A percentile compares a stretch with the other conserved stretches of the same genome.
Evolutionary conservation across 2,888 invertebrate species (phyloP).

Genomic region (Gymnosoma rotundatum): DNA sequence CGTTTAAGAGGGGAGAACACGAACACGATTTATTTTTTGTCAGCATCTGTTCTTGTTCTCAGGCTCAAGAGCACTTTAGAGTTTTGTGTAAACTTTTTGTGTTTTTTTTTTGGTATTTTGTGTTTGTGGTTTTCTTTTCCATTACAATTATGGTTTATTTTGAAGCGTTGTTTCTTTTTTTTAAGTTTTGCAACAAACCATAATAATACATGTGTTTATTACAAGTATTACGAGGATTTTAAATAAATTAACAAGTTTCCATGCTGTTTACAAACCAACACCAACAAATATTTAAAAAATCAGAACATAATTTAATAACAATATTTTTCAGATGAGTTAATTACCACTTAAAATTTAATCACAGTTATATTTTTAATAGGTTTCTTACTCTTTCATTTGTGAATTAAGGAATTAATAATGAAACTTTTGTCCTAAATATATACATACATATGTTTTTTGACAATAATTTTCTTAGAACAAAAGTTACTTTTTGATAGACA

Average conservation of each 20-base stretch:
- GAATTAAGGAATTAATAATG: no score
- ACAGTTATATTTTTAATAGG: no score
- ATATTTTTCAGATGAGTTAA: no score
- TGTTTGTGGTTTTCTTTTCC: slow-evolving; percentile 35
- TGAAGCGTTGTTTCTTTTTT: not conserved
- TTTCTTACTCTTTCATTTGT: no score
- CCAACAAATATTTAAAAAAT: not conserved
- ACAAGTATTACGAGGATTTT: slow-evolving; percentile 58
- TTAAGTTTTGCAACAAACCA: not conserved
- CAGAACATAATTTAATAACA: not conserved
- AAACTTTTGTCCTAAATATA: no score
- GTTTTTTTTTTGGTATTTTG: slow-evolving; percentile 30
- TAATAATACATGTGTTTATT: slow-evolving; percentile 14
- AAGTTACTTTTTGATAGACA: no score
- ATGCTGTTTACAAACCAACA: not conserved
- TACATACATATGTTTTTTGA: no score
- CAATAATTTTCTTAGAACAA: no score
- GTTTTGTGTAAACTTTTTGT: slow-evolving; percentile 23
- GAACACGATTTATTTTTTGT: not conserved
- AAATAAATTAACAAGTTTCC: slow-evolving; percentile 31
- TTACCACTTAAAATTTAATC: no score
- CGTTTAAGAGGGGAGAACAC: slow-evolving; percentile 21
- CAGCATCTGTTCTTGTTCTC: slow-evolving; percentile 60
- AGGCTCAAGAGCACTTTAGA: slow-evolving; percentile 48
- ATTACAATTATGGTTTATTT: slow-evolving; percentile 23